Evolutionary conservation across 2,888 invertebrate genomes (phyloP).

Genomic region (Physocephala rufipes): DNA sequence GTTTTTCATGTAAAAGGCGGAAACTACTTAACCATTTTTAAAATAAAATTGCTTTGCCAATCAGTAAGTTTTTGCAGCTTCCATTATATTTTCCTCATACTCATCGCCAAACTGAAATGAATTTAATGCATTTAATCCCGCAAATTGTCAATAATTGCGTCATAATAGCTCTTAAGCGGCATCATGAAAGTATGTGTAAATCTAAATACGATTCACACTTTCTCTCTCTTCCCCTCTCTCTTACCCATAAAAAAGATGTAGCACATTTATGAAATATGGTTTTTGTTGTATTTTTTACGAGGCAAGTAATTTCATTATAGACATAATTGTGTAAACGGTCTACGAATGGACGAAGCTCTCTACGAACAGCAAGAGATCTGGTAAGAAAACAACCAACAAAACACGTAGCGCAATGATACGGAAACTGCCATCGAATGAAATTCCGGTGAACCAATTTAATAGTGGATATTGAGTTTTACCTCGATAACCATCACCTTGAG

Average conservation of each 20-base stretch:
- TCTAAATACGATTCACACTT: no score
- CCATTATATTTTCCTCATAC: no score
- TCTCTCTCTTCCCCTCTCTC: no score
- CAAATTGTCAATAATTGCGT: constrained; percentile 21
- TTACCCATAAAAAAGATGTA: not conserved
- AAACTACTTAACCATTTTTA: no score
- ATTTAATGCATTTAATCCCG: not conserved
- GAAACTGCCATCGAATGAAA: not conserved
- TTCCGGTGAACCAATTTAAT: not conserved
- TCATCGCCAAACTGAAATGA: not conserved
- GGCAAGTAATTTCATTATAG: constrained; percentile 5
- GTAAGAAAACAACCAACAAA: not conserved
- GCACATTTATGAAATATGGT: not conserved
- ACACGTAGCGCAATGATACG: no score
- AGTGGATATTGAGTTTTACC: not conserved
- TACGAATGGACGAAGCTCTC: not conserved
- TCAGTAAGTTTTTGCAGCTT: no score
- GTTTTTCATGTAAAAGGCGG: no score
- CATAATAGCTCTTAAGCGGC: constrained; percentile 1
- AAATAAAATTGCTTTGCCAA: no score
- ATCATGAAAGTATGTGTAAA: not conserved
- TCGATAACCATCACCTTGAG: not conserved
- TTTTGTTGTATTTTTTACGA: not conserved
- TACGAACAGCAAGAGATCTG: no score
- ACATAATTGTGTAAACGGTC: not conserved